A percentile compares a stretch with the other conserved stretches of the same genome.
Evolutionary conservation across 1,140 invertebrate genomes (phyloP).

Genomic region (Bombus cullumanus): DNA sequence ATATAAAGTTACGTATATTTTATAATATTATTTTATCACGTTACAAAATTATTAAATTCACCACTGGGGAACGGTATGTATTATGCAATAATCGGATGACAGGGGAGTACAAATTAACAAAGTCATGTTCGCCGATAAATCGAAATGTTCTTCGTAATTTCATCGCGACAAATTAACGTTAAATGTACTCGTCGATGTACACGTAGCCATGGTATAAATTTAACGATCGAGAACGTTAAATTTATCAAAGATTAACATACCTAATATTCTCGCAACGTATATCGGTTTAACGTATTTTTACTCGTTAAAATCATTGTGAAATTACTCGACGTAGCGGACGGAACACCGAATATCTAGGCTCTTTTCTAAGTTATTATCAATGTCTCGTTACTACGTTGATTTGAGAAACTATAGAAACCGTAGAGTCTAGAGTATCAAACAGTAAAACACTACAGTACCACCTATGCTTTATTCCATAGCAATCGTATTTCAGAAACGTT

Average conservation of each 20-base stretch:
- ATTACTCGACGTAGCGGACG: too few species aligned
- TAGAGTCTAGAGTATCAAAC: too few species aligned
- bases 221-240: not conserved
- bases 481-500: too few species aligned
- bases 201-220: not conserved
- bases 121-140: not conserved
- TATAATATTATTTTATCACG: not conserved
- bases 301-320: too few species aligned
- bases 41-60: not conserved
- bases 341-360: too few species aligned
- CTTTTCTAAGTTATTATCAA: too few species aligned
- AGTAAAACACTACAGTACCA: too few species aligned
- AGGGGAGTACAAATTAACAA: not conserved
- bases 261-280: not conserved
- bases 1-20: not conserved
- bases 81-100: not conserved
- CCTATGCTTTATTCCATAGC: too few species aligned
- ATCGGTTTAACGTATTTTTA: not conserved
- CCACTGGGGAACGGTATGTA: not conserved
- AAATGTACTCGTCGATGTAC: not conserved
- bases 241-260: not conserved
- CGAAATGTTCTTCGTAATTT: constrained; percentile 2
- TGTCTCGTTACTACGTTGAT: too few species aligned
- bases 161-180: constrained; percentile 17
- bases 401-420: too few species aligned